phyloP scores from a whole-genome alignment of 2,888 invertebrate species.

The Gisinianus flammeolus region DNA sequence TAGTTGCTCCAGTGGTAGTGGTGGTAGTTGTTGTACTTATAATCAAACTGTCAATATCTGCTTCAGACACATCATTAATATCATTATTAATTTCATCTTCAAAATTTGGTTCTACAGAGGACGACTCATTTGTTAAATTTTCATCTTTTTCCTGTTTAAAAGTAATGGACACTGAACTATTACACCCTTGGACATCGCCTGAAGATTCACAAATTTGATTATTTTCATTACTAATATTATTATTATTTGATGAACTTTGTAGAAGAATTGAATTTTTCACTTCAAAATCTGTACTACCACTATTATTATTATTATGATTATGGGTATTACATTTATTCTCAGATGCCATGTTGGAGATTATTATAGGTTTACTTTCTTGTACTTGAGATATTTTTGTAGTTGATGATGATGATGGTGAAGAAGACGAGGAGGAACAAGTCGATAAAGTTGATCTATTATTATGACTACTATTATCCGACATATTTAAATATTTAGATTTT shows the following conservation, averaged over 20 bases:
- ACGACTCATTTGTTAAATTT: not conserved
- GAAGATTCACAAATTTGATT: not conserved
- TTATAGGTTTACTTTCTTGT: not conserved
- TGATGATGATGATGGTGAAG: not conserved
- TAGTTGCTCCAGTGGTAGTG: not conserved
- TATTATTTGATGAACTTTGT: too few species aligned
- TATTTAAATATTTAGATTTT: conserved; percentile 15
- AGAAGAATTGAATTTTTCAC: too few species aligned
- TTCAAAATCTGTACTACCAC: not conserved
- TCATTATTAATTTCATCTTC: conserved; percentile 11
- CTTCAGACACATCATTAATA: conserved; percentile 31
- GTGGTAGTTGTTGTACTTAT: conserved; percentile 50
- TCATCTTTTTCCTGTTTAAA: conserved; percentile 14
- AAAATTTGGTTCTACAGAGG: not conserved
- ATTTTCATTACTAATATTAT: not conserved
- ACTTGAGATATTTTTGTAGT: not conserved
- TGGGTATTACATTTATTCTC: not conserved
- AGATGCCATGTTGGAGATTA: not conserved
- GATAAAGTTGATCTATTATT: not conserved
- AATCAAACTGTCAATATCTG: conserved; percentile 43
- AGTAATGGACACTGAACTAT: not conserved
- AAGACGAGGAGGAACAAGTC: not conserved
- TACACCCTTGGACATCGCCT: not conserved
- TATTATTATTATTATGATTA: too few species aligned
- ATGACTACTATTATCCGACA: conserved; percentile 12